Evolutionary conservation across 2,888 invertebrate genomes (phyloP), one percentile per base, ranked within the genome.

Genomic region (Cantharis rustica): DNA sequence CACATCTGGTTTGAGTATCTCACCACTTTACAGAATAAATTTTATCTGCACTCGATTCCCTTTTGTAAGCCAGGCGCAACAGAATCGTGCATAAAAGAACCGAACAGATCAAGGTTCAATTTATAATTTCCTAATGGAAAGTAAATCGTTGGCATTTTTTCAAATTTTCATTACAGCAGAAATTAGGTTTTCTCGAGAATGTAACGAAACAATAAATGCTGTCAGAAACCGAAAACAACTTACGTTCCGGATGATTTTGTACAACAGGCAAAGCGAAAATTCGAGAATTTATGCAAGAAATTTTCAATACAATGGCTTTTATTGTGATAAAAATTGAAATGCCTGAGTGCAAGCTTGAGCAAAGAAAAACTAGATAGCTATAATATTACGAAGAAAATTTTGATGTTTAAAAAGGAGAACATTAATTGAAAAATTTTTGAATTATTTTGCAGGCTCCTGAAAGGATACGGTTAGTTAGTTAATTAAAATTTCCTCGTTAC

Each of bases 1-100:
- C 80, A 79, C 81, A 81, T 81, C 82, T 81, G 81, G 80, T 80
- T 75, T 76, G 75, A 80, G 80, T 80, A 80, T 76, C 77, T 80
- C 80, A 77, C 73, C 81, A 79, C 79, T 76, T 76, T 76, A 72
- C 75, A 71, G 76, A 77, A 79, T 78, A 80, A 77, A 79, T 79
- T 80, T 79, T 79, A 79, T 80, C 79, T 77, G 68, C 70, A 79
- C 77, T 74, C 61, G 64, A 71, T 75, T 61, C 69, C 69, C 75
- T 75, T 63, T 73, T 73, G 64, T 76, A 73, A 69, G 47, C 72
- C 20, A 63, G 63, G 62, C 72, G 66, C 68, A 73, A 76, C 69
- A 76, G 73, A 76, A 76, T 26, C 16, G n/a, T 68, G 68, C 10
- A 16, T 68, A 26, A 66, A 66, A 9, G 47, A 47, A 47, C 47